phyloP scores from a whole-genome alignment of 2,888 invertebrate species.

The Lithophane socia region DNA sequence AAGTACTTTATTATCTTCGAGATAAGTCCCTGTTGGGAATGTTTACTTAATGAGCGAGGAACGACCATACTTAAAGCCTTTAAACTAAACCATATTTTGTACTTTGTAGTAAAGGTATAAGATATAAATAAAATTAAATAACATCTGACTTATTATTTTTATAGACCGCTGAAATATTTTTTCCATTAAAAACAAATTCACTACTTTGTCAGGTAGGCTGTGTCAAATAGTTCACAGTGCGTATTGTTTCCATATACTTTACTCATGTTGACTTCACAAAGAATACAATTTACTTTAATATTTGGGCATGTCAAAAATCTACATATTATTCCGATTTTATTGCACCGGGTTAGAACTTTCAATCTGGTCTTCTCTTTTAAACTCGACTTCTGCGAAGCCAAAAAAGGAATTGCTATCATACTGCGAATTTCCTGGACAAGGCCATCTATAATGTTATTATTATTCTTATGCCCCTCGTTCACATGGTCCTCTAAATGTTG shows the following conservation, averaged over 20 bases:
- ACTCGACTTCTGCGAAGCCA: background rate
- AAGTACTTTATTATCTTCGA: slow-evolving; percentile 83
- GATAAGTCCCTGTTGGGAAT: slow-evolving; percentile 86
- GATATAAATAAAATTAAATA: background rate
- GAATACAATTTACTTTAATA: slow-evolving; percentile 72
- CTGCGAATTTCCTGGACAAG: background rate
- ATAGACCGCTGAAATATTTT: background rate
- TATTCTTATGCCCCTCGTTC: background rate
- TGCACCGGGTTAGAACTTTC: slow-evolving; percentile 78
- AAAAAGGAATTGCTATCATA: background rate
- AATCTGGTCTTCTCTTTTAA: slow-evolving; percentile 18
- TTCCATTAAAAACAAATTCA: slow-evolving; percentile 26
- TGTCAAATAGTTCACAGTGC: slow-evolving; percentile 67
- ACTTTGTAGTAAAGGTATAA: background rate
- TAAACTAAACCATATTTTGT: slow-evolving; percentile 73
- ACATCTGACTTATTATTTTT: slow-evolving; percentile 3
- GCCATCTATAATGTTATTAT: background rate
- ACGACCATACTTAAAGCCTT: slow-evolving; percentile 76
- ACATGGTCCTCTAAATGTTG: too few relatives aligned
- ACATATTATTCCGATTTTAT: slow-evolving; percentile 70
- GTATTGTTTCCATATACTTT: slow-evolving; percentile 62
- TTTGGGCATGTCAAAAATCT: slow-evolving; percentile 79
- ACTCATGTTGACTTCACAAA: slow-evolving; percentile 75
- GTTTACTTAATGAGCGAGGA: slow-evolving; percentile 87
- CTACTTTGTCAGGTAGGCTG: slow-evolving; percentile 33